Evolutionary conservation across 1,140 invertebrate species (phyloP), one percentile per base, ranked within the genome.

Genomic region (Manduca sexta): DNA sequence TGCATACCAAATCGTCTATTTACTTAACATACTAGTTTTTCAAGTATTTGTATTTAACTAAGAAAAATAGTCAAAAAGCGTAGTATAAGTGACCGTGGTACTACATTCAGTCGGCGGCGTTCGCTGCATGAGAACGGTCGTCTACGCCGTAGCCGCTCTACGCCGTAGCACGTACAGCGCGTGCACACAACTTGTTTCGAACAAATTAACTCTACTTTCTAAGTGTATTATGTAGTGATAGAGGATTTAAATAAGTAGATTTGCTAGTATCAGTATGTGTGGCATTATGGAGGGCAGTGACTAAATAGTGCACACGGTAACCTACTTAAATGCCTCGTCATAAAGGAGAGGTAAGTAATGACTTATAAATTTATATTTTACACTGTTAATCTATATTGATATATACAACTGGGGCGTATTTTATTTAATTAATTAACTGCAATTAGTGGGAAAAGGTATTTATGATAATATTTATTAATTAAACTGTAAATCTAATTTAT

Each of bases 311-410:
- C 59, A 67, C 47, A 65, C 59, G 61, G 58, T 72, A 75, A 70
- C 69, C 69, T 70, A 75, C 59, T 72, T 71, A 63, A 59, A 67
- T 69, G 66, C 64, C 60, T 69, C 63, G 57, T 64, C 60, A 61
- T 70, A 72, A 58, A 60, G 52, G 62, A 51, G 62, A 64, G 69
- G 72, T 75, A 57, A 75, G 72, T 70, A 70, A 66, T 64, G 52
- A 59, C 61, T 60, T 47, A 49, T 60, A 59, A 59, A 60, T 60
- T 59, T 53, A 15, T 15, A 16, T 33, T 14, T 34, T 45, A 26
- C 21, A 26, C 8, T 26, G n/a, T n/a, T n/a, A n/a, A n/a, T n/a
- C n/a, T n/a, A n/a, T n/a, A n/a, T n/a, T n/a, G n/a, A n/a, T n/a
- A n/a, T n/a, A n/a, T n/a, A n/a, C n/a, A n/a, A n/a, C n/a, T n/a